phyloP scores from a whole-genome alignment of 2,888 invertebrate species.

The Drosophila anomalata region DNA sequence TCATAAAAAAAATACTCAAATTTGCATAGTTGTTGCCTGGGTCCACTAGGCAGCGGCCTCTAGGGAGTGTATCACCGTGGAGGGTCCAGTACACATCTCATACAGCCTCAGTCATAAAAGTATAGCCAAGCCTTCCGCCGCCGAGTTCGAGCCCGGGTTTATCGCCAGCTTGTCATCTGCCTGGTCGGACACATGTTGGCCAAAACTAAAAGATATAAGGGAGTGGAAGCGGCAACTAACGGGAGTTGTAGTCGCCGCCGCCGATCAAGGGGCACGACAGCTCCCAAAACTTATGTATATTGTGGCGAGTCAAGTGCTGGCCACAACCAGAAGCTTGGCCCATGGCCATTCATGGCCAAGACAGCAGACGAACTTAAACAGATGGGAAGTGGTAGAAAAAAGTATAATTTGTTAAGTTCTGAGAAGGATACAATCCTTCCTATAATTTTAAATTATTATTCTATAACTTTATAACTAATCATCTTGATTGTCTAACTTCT shows the following conservation, averaged over 20 bases:
- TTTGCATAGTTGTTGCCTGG: slow-evolving; percentile 76
- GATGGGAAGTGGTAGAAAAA: neutral
- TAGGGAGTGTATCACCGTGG: slow-evolving; percentile 38
- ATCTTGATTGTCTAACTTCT: neutral
- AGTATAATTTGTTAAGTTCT: neutral
- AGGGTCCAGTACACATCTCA: slow-evolving; percentile 36
- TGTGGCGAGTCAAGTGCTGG: slow-evolving; percentile 37
- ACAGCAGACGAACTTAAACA: slow-evolving; percentile 4
- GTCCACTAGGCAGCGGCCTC: slow-evolving; percentile 12
- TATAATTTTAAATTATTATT: neutral
- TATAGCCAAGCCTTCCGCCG: slow-evolving; percentile 65
- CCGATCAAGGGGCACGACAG: slow-evolving; percentile 8
- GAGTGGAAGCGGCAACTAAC: slow-evolving; percentile 43
- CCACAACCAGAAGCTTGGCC: slow-evolving; percentile 28
- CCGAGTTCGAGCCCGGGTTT: slow-evolving; percentile 45
- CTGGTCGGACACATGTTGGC: slow-evolving; percentile 63
- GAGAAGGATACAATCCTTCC: neutral
- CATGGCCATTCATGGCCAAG: slow-evolving; percentile 32
- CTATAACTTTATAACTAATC: neutral
- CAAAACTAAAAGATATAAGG: slow-evolving; percentile 33
- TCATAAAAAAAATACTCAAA: slow-evolving; percentile 62
- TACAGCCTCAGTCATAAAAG: slow-evolving; percentile 64
- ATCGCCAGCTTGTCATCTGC: slow-evolving; percentile 68
- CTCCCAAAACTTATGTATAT: slow-evolving; percentile 27
- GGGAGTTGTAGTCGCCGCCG: slow-evolving; percentile 35